Conservation (phyloP, 2,888 invertebrate species). For the Lithophane leautieri region DNA sequence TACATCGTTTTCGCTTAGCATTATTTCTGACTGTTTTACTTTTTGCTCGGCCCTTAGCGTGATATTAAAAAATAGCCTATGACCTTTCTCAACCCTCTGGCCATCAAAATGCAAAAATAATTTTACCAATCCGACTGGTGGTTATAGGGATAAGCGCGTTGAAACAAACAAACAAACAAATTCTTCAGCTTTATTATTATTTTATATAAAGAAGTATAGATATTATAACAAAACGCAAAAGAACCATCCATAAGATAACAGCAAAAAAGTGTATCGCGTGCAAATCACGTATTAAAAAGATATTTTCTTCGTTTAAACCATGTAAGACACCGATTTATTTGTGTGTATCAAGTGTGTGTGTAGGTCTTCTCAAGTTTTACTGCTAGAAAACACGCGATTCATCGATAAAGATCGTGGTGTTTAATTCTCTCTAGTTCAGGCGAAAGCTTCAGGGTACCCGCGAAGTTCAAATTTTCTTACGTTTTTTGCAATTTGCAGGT, state of each 20-base stretch:
- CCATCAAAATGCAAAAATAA: background rate
- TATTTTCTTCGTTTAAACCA: slow-evolving; percentile 11
- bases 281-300: slow-evolving; percentile 13
- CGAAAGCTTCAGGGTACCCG: too few species aligned
- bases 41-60: too few species aligned
- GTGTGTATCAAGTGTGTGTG: slow-evolving; percentile 17
- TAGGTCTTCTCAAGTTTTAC: slow-evolving; percentile 17
- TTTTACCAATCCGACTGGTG: background rate
- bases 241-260: background rate
- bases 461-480: too few species aligned
- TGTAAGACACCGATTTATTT: slow-evolving; percentile 18
- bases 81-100: too few species aligned
- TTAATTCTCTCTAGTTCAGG: background rate
- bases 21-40: background rate
- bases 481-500: too few species aligned
- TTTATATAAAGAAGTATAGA: background rate
- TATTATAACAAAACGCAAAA: background rate
- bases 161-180: background rate
- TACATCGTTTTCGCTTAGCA: background rate
- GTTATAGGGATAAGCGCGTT: background rate
- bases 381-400: slow-evolving; percentile 42
- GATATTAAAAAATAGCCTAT: too few species aligned
- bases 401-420: slow-evolving; percentile 34
- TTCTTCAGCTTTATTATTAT: background rate
- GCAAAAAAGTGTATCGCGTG: slow-evolving; percentile 50